Conservation (phyloP, 2,797 vertebrate genomes). For the Coluber constrictor region DNA sequence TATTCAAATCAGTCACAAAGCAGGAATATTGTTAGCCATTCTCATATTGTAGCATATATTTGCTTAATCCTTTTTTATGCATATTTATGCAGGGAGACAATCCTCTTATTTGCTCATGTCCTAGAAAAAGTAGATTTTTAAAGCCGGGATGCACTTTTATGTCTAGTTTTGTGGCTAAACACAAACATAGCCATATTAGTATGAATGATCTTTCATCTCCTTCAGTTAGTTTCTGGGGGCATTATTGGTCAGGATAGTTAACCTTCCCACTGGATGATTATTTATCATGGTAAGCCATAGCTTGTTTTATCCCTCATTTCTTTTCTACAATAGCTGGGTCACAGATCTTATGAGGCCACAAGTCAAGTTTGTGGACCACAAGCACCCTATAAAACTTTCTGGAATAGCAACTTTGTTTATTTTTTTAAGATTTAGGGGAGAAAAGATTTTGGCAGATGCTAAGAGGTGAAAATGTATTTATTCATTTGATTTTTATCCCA, state of each 20-base stretch:
- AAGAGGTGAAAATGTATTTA: neutral
- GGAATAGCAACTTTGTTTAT: neutral
- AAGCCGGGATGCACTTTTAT: neutral
- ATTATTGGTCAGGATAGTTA: neutral
- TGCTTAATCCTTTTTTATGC: neutral
- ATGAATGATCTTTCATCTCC: neutral
- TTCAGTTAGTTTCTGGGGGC: neutral
- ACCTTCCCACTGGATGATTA: neutral
- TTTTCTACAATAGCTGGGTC: neutral
- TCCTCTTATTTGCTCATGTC: neutral
- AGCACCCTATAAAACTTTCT: neutral
- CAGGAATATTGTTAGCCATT: neutral
- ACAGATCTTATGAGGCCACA: neutral
- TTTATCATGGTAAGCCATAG: neutral
- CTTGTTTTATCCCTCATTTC: neutral
- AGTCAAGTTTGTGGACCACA: neutral
- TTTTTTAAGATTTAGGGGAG: neutral
- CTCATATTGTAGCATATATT: neutral
- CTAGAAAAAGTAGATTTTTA: neutral
- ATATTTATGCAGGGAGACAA: neutral
- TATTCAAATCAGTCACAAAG: neutral
- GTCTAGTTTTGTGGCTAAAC: neutral
- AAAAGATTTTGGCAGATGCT: neutral
- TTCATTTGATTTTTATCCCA: neutral
- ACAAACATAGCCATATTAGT: too few relatives aligned